phyloP scores from a whole-genome alignment of 2,797 vertebrate species.

The Staurois parvus region DNA sequence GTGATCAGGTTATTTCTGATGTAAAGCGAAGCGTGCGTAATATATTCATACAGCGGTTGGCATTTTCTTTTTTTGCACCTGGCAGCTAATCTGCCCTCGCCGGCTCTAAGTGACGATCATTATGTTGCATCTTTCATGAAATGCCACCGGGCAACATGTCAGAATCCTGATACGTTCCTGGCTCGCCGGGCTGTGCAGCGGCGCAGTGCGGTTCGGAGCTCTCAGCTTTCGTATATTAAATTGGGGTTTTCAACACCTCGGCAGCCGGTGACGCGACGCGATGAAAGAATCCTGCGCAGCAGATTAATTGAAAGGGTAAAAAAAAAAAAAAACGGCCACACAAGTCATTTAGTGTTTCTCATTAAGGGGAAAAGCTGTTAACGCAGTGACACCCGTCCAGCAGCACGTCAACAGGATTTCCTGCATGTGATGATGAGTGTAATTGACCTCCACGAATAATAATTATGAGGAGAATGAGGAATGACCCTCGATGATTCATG shows the following conservation, averaged over 20 bases:
- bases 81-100: neutral
- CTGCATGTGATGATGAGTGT: neutral
- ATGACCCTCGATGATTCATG: neutral
- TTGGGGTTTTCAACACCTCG: neutral
- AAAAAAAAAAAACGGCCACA: neutral
- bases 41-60: too few relatives aligned
- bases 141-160: conserved; percentile 5
- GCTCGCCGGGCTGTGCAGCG: too few relatives aligned
- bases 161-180: neutral
- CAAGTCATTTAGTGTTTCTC: conserved; percentile 1
- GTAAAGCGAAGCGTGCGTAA: too few relatives aligned
- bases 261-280: neutral
- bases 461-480: neutral
- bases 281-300: neutral
- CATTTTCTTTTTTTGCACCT: neutral
- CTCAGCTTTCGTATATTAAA: neutral
- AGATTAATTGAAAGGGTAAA: neutral
- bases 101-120: neutral
- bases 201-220: neutral
- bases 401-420: conserved; percentile 11
- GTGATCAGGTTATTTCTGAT: too few relatives aligned
- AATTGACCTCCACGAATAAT: neutral
- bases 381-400: neutral
- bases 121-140: neutral
- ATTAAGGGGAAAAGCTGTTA: conserved; percentile 16